Percentiles rank a stretch among this genome's conserved stretches.
phyloP scores from a whole-genome alignment of 1,140 invertebrate genomes.

The Drosophila nikananu region DNA sequence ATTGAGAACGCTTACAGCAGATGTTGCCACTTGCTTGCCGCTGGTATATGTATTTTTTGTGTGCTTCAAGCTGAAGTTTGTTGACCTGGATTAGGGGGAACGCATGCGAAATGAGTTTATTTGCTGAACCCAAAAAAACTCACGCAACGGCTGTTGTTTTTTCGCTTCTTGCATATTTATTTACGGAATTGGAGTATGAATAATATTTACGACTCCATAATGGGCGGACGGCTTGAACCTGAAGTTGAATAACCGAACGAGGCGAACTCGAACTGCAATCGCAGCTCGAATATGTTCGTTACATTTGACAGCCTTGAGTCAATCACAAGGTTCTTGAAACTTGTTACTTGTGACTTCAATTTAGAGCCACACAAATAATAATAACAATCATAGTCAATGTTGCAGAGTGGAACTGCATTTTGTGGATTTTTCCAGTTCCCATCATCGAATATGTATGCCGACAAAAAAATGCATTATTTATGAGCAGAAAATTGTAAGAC shows the following conservation, averaged over 20 bases:
- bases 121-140: conserved; percentile 38
- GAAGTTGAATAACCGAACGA: conserved; percentile 40
- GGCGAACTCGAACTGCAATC: conserved; percentile 28
- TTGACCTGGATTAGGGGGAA: conserved; percentile 48
- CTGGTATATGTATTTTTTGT: not conserved
- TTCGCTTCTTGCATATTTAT: conserved; percentile 39
- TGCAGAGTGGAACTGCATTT: conserved; percentile 24
- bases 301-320: conserved; percentile 32
- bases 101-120: conserved; percentile 43
- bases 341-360: conserved; percentile 25
- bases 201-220: conserved; percentile 52
- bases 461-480: conserved; percentile 55
- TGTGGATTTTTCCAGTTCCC: conserved; percentile 30
- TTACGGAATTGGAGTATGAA: conserved; percentile 56
- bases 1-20: conserved; percentile 34
- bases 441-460: conserved; percentile 38
- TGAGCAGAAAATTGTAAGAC: conserved; percentile 32
- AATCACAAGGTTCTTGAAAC: conserved; percentile 46
- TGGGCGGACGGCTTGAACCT: conserved; percentile 28
- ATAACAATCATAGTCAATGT: conserved; percentile 16
- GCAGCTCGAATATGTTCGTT: conserved; percentile 19
- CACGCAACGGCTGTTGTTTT: conserved; percentile 41
- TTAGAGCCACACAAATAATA: conserved; percentile 9
- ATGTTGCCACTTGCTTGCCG: conserved; percentile 25
- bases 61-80: conserved; percentile 35